Evolutionary conservation across 1,140 invertebrate genomes (phyloP), one percentile per base, ranked within the genome.

Genomic region (Steinernema khuongi): DNA sequence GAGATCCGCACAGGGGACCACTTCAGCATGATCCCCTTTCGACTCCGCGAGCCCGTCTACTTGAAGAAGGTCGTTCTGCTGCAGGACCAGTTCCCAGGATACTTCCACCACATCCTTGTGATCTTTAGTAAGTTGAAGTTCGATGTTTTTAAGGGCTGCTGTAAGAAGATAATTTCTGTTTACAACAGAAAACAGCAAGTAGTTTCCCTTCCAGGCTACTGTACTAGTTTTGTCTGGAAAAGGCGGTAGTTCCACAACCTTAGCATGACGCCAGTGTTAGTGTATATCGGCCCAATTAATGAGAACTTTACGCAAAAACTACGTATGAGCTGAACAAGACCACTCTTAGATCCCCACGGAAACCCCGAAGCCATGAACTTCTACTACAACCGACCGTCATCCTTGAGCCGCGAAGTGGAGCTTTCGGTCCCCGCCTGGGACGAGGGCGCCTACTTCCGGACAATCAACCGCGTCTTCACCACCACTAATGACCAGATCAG

Each of bases 311-410:
- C n/a, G n/a, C n/a, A n/a, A n/a, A n/a, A n/a, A n/a, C n/a, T n/a
- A n/a, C n/a, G n/a, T n/a, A n/a, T n/a, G n/a, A n/a, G n/a, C n/a
- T n/a, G n/a, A n/a, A n/a, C n/a, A n/a, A n/a, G n/a, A n/a, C n/a
- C n/a, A n/a, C n/a, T 73, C 70, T 31, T 26, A 78, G 77, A 79
- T 41, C 77, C 77, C 11, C 77, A 79, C 31, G 77, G 77, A 31
- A 79, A 79, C 68, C 77, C 77, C 26, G 77, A 79, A 60, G 68
- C 77, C 0, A 79, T 79, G 77, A 77, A 79, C 41, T 69, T 79
- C 7, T 79, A 79, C 31, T 79, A 79, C 68, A 79, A 79, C 32
- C 43, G 77, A 4, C 77, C 77, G 4, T 78, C 77, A 4, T 77
- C 77, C 1, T 33, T 79, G 28, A 71, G 68, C 17, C 73, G 74